Evolutionary conservation across 2,113 vertebrate genomes (phyloP).

Genomic region (Aspidoscelis tigris): DNA sequence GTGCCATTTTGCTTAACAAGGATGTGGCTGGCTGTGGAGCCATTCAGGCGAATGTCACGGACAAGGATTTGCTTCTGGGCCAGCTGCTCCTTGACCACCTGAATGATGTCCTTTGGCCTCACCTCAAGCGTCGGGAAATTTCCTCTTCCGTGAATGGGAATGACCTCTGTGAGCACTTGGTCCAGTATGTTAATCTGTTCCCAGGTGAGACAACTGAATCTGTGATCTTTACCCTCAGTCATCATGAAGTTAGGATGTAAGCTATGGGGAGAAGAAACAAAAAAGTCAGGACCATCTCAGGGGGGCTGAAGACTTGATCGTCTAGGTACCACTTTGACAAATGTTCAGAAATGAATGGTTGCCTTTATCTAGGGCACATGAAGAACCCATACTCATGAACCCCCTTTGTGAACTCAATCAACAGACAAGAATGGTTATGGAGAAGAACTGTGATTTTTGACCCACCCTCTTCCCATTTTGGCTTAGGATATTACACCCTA

Average conservation of each 20-base stretch:
- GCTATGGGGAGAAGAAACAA: conserved; percentile 55
- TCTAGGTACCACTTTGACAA: neutral
- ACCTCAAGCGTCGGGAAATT: conserved; percentile 96
- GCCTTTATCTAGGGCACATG: neutral
- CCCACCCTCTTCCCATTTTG: too few species aligned
- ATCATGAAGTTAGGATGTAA: conserved; percentile 77
- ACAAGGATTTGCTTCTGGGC: conserved; percentile 85
- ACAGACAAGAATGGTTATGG: neutral
- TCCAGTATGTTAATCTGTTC: conserved; percentile 88
- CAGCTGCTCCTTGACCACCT: conserved; percentile 86
- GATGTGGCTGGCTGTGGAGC: conserved; percentile 95
- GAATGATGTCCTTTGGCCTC: conserved; percentile 92
- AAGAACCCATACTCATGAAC: neutral
- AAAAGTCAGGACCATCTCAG: conserved; percentile 37
- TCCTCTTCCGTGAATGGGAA: conserved; percentile 94
- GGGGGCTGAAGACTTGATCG: fast-evolving
- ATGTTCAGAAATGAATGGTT: conserved; percentile 3
- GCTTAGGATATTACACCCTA: too few species aligned
- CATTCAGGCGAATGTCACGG: conserved; percentile 90
- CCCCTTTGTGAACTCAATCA: neutral
- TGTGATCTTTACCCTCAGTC: conserved; percentile 84
- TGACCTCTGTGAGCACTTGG: conserved; percentile 88
- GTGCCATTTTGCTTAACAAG: conserved; percentile 89
- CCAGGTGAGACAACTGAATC: conserved; percentile 90
- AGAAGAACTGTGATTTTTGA: neutral